Conservation (phyloP, 2,888 invertebrate species). For the Muschampia plurimacula region DNA sequence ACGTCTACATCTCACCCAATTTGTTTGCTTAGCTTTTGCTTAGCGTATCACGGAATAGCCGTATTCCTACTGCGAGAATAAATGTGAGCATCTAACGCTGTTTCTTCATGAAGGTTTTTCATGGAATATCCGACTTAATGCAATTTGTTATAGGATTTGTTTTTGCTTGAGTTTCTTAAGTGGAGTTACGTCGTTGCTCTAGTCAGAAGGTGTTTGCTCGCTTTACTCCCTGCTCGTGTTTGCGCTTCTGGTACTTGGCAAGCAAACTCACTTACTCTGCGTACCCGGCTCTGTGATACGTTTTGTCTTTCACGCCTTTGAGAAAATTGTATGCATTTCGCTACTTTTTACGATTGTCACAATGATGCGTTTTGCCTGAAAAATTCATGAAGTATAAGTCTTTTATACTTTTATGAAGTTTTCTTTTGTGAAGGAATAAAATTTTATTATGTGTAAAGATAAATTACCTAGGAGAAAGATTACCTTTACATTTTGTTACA, state of each 20-base stretch:
- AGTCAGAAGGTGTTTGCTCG: conserved; percentile 54
- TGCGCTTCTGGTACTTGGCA: conserved; percentile 77
- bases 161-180: conserved; percentile 26
- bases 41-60: conserved; percentile 78
- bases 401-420: background rate
- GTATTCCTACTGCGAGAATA: conserved; percentile 71
- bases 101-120: conserved; percentile 46
- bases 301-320: conserved; percentile 75
- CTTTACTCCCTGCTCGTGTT: conserved; percentile 71
- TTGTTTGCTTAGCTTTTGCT: conserved; percentile 82
- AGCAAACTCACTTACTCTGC: conserved; percentile 77
- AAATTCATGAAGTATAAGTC: conserved; percentile 15
- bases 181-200: conserved; percentile 9
- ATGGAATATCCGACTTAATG: background rate
- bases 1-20: conserved; percentile 57
- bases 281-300: conserved; percentile 71
- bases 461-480: too few species aligned
- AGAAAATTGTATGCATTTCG: conserved; percentile 67
- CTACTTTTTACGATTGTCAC: conserved; percentile 55
- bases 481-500: too few species aligned
- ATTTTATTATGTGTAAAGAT: background rate
- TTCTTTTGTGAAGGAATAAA: background rate
- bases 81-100: conserved; percentile 71
- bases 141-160: background rate
- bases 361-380: conserved; percentile 30